Percentiles rank a stretch among this genome's conserved stretches.
Evolutionary conservation across 2,113 vertebrate species (phyloP).

Genomic region (Microtus oregoni): DNA sequence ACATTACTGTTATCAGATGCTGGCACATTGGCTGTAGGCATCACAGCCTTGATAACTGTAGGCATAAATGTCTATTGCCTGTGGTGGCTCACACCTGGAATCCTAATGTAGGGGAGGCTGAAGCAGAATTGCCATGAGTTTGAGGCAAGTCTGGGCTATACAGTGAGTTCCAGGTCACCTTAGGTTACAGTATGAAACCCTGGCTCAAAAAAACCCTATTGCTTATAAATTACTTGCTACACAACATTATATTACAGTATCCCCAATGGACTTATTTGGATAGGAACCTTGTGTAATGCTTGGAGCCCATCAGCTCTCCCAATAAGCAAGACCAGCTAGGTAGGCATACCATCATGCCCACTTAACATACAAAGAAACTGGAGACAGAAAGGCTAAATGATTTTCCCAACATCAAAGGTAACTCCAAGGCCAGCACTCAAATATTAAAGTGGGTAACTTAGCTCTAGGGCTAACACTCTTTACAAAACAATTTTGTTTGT

Average conservation of each 20-base stretch:
- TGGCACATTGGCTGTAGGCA: not conserved
- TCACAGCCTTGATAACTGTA: not conserved
- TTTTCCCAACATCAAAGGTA: conserved; percentile 9
- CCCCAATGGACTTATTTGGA: not conserved
- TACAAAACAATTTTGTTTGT: not conserved
- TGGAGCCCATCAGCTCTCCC: not conserved
- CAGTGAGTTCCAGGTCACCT: not conserved
- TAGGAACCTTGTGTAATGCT: not conserved
- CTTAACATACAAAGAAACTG: conserved; percentile 41
- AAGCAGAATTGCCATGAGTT: not conserved
- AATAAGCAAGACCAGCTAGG: not conserved
- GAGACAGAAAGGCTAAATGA: conserved; percentile 17
- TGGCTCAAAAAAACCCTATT: not conserved
- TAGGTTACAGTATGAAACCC: not conserved
- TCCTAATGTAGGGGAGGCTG: not conserved
- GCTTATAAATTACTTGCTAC: not conserved
- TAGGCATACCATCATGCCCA: not conserved
- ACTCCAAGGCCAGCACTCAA: not conserved
- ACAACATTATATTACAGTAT: not conserved
- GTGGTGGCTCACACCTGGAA: not conserved
- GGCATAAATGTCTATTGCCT: not conserved
- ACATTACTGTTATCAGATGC: not conserved
- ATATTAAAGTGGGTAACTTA: not conserved
- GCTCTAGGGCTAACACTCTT: not conserved
- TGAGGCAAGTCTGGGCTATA: not conserved